Evolutionary conservation across 2,888 invertebrate genomes (phyloP).

Genomic region (Baccha elongata): DNA sequence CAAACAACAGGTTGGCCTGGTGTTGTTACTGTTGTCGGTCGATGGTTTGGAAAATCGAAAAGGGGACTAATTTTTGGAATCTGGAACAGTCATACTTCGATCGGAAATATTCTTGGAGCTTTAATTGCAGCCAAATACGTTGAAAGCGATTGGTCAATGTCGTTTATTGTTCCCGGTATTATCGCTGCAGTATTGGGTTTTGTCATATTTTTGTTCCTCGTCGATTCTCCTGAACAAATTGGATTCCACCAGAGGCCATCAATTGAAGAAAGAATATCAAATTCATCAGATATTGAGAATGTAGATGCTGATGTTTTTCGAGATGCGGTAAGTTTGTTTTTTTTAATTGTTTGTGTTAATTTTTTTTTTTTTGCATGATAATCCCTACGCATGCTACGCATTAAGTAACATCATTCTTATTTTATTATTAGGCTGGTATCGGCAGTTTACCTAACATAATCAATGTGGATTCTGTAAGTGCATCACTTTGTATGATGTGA

Average conservation of each 20-base stretch:
- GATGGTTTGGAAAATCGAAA: slow-evolving; percentile 97
- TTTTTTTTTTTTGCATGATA: slow-evolving; percentile 26
- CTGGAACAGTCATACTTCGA: slow-evolving; percentile 98
- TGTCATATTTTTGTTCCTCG: slow-evolving; percentile 91
- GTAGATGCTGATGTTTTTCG: slow-evolving; percentile 70
- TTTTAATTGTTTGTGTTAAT: not conserved
- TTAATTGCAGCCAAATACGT: slow-evolving; percentile 95
- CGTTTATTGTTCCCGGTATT: slow-evolving; percentile 95
- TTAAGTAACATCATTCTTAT: slow-evolving; percentile 25
- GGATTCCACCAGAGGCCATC: slow-evolving; percentile 81
- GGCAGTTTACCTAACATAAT: slow-evolving; percentile 65
- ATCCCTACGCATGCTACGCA: slow-evolving; percentile 32
- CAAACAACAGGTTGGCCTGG: slow-evolving; percentile 98
- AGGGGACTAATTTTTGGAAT: slow-evolving; percentile 96
- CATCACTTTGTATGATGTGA: too few species aligned
- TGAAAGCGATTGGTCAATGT: slow-evolving; percentile 93
- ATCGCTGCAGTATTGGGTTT: slow-evolving; percentile 89
- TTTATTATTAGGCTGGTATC: slow-evolving; percentile 61
- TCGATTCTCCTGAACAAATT: slow-evolving; percentile 91
- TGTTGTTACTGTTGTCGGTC: slow-evolving; percentile 95
- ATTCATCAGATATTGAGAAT: slow-evolving; percentile 82
- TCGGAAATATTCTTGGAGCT: slow-evolving; percentile 96
- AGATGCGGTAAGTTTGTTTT: slow-evolving; percentile 81
- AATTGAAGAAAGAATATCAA: slow-evolving; percentile 74
- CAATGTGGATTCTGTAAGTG: slow-evolving; percentile 78